Conservation (phyloP, 1,140 invertebrate genomes). For the Nymphalis io region DNA sequence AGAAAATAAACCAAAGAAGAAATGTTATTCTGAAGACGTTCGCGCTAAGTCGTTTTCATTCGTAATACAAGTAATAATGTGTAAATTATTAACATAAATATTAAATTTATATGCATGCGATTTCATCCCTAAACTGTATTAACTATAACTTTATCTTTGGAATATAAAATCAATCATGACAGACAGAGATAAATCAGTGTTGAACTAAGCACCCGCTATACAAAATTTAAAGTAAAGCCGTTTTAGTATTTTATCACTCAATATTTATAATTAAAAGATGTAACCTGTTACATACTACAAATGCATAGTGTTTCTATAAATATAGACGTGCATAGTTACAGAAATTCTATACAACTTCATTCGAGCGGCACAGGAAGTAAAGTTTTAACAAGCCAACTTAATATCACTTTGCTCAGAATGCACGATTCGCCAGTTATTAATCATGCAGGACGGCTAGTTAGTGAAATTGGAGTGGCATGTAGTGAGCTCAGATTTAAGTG, state of each 20-base stretch:
- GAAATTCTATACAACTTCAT: constrained; percentile 63
- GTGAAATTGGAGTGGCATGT: constrained; percentile 69
- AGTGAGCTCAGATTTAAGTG: constrained; percentile 59
- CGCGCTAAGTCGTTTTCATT: no score
- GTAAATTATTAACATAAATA: no score
- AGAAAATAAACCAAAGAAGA: neutral
- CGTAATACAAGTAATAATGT: no score
- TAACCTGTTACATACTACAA: neutral
- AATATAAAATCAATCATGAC: no score
- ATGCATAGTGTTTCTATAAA: neutral
- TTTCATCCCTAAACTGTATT: no score
- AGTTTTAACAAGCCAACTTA: constrained; percentile 81
- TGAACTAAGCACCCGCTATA: no score
- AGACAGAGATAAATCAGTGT: no score
- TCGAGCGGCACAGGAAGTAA: constrained; percentile 62
- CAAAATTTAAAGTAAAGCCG: no score
- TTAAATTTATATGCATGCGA: no score
- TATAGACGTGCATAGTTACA: constrained; percentile 33
- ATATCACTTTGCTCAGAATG: constrained; percentile 77
- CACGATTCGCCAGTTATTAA: constrained; percentile 77
- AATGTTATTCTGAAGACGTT: no score
- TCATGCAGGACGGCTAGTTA: constrained; percentile 78
- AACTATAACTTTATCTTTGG: no score
- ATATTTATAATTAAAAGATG: neutral
- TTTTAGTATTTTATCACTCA: no score